Base-by-base conservation (phyloP, 2,888 invertebrate species). In the Trachelus iudaicus region DNA sequence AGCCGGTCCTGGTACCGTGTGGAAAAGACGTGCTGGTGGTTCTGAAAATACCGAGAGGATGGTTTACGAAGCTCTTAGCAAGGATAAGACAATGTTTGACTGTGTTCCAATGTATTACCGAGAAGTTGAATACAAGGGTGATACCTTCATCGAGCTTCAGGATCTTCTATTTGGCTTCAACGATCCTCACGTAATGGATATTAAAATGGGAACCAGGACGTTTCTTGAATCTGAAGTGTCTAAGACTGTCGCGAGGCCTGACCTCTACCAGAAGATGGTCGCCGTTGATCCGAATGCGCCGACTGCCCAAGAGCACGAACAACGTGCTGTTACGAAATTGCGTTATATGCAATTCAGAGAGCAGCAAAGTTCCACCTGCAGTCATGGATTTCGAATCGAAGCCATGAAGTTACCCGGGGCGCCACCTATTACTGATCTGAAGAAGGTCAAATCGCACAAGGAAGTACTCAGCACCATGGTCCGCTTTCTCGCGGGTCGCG, bases 281-380 rank as follows among this genome's bases (percentile, higher is more conserved):
- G 95, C 96, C 11, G 94, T 99, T 30, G 98, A 99, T 91, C 96
- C 97, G 0, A 93, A 92, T 78, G 98, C 97, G 2, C 98, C 98
- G 34, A 98, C 97, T 11, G 92, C 93, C 76, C 95, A 96, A 79
- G 99, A 99, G 91, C 96, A 96, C 89, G 93, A 94, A 73, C 93
- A 94, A 11, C 94, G 95, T 86, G 97, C 98, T 23, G 96, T 99
- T 73, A 99, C 99, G 13, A 99, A 99, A 92, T 93, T 99, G 85
- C 95, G 98, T 69, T 99, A 99, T 92, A 99, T 99, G 99, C 95
- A 97, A 89, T 98, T 98, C 92, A 94, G 99, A 78, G 99, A 99
- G 92, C 94, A 96, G 83, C 96, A 97, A 90, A 98, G 98, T 80
- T 98, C 98, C 4, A 97, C 98, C 0, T 97, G 98, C 81, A 94